Conservation (phyloP, 2,113 vertebrate species). For the Cercopithecus mona region DNA sequence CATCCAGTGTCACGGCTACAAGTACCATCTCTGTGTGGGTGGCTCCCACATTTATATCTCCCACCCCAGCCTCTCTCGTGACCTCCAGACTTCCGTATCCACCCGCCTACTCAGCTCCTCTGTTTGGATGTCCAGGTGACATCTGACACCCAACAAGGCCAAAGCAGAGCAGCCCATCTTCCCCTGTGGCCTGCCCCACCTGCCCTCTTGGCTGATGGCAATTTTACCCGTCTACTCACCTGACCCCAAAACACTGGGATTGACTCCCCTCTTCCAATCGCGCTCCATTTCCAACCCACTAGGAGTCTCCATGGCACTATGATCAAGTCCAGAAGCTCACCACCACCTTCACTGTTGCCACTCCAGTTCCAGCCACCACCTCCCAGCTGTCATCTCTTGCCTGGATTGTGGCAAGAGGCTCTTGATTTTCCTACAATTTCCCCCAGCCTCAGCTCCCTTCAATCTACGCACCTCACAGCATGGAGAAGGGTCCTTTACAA, state of each 20-base stretch:
- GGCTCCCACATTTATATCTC: fast-evolving
- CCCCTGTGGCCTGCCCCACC: background rate
- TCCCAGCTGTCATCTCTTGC: background rate
- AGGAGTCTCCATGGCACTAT: fast-evolving
- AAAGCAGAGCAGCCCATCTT: background rate
- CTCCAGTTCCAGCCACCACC: background rate
- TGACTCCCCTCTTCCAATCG: background rate
- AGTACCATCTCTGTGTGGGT: fast-evolving
- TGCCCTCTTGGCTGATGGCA: fast-evolving
- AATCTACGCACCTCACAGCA: fast-evolving
- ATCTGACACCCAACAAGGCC: background rate
- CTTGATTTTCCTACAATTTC: background rate
- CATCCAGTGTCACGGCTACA: fast-evolving
- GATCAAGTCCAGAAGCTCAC: fast-evolving
- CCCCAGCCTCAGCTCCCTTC: background rate
- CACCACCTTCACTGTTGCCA: fast-evolving
- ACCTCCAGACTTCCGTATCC: fast-evolving
- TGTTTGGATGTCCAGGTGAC: fast-evolving
- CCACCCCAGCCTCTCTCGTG: background rate
- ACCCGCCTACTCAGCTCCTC: fast-evolving
- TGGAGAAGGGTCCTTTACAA: background rate
- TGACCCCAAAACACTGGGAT: background rate
- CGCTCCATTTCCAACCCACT: fast-evolving
- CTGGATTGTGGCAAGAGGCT: too few species aligned
- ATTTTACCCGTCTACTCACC: fast-evolving